phyloP scores from a whole-genome alignment of 2,797 vertebrate genomes.

The Clamator glandarius region DNA sequence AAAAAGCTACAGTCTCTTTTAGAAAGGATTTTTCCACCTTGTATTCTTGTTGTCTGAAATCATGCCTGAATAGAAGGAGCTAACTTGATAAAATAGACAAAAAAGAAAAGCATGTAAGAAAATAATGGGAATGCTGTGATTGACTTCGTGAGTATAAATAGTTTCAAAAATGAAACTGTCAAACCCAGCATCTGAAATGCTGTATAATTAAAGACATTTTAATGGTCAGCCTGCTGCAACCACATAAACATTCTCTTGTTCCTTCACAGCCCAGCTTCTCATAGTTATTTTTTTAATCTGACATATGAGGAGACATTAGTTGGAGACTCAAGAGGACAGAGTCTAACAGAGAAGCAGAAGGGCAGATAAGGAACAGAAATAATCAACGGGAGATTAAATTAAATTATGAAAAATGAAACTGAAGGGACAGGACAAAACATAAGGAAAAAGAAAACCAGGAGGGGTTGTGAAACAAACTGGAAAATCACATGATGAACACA shows the following conservation, averaged over 20 bases:
- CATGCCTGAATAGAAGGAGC: constrained; percentile 62
- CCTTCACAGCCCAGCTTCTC: constrained; percentile 2
- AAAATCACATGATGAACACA: neutral
- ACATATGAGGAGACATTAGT: neutral
- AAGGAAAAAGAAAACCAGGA: neutral
- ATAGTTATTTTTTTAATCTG: constrained; percentile 44
- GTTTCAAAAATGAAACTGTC: constrained; percentile 73
- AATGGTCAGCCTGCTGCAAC: constrained; percentile 57
- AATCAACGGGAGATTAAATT: constrained; percentile 6
- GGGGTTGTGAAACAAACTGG: neutral
- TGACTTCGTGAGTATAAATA: constrained; percentile 76
- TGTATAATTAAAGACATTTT: constrained; percentile 65
- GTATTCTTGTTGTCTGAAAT: constrained; percentile 68
- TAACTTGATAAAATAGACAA: constrained; percentile 42
- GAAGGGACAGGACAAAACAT: neutral
- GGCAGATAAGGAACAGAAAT: constrained; percentile 60
- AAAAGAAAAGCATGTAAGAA: constrained; percentile 49
- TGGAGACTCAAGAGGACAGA: constrained; percentile 16
- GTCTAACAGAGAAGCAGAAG: constrained; percentile 33
- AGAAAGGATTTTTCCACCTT: constrained; percentile 67
- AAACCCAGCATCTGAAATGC: constrained; percentile 60
- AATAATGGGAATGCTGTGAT: constrained; percentile 76
- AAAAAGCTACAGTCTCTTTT: constrained; percentile 36
- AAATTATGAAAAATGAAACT: constrained; percentile 26
- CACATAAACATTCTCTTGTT: constrained; percentile 23